A percentile compares a stretch with the other conserved stretches of the same genome.
These are phyloP conservation scores for Leptonema lineaticorne DNA, from an alignment of 1,140 invertebrate genomes.

Conservation along the genomic window DNA sequence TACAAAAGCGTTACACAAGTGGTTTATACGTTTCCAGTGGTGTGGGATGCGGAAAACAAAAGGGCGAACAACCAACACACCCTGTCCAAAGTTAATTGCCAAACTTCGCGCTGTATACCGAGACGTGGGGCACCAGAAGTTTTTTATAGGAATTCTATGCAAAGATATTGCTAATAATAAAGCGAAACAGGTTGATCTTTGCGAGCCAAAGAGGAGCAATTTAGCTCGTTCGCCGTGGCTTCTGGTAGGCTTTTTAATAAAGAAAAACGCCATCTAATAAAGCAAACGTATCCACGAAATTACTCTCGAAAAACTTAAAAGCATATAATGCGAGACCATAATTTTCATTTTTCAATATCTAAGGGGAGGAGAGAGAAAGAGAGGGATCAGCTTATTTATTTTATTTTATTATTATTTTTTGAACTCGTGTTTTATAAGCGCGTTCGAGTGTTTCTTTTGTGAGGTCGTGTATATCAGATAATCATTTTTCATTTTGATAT, in stretches of 20 bases:
- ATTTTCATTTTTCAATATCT: too few species aligned
- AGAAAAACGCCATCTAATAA: constrained; percentile 33
- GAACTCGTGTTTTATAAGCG: too few species aligned
- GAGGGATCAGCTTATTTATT: too few species aligned
- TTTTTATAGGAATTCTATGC: constrained; percentile 42
- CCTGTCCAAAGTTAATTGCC: constrained; percentile 42
- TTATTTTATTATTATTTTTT: too few species aligned
- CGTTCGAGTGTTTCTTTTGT: neutral
- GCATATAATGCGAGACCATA: too few species aligned
- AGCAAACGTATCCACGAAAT: constrained; percentile 20
- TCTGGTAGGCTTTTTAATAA: constrained; percentile 16
- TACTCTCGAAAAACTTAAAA: neutral
- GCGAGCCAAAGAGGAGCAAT: constrained; percentile 12
- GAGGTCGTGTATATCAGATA: constrained; percentile 6
- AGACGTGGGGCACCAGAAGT: constrained; percentile 34
- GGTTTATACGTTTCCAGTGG: neutral
- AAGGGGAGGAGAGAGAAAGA: too few species aligned
- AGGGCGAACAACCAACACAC: constrained; percentile 31
- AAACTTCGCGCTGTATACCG: constrained; percentile 34
- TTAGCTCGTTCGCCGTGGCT: constrained; percentile 13
- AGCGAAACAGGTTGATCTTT: constrained; percentile 41
- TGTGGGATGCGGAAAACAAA: constrained; percentile 21
- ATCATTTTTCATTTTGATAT: constrained; percentile 10
- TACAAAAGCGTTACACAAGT: too few species aligned
- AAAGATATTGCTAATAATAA: constrained; percentile 43